Percentiles rank a stretch among this genome's conserved stretches.
phyloP scores from a whole-genome alignment of 2,888 invertebrate genomes.

The Drosophila cracens region DNA sequence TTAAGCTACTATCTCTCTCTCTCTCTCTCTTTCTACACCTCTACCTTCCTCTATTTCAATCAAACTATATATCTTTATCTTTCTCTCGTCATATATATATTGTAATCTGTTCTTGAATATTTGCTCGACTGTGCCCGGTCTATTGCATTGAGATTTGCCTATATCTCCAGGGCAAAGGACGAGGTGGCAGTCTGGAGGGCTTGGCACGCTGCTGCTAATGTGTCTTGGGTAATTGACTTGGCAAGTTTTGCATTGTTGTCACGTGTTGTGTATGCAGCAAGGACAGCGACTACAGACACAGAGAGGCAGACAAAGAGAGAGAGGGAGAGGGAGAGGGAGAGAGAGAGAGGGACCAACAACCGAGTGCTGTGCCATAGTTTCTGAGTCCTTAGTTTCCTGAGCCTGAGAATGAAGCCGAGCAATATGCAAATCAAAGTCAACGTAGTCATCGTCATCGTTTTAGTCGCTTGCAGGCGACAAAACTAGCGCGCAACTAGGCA shows the following conservation, averaged over 20 bases:
- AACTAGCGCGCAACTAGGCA: constrained; percentile 80
- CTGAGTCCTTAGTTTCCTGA: constrained; percentile 30
- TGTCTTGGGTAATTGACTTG: constrained; percentile 77
- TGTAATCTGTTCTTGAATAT: too few species aligned
- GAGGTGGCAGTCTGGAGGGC: neutral
- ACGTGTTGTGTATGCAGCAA: constrained; percentile 60
- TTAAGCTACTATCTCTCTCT: neutral
- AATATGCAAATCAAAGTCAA: constrained; percentile 74
- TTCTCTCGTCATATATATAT: neutral
- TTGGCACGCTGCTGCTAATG: constrained; percentile 71
- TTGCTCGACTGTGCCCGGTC: constrained; percentile 33
- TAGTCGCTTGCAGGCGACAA: constrained; percentile 64
- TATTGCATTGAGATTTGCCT: constrained; percentile 70
- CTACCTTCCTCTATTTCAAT: neutral
- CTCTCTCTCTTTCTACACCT: neutral
- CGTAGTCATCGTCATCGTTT: constrained; percentile 42
- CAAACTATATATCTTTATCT: neutral
- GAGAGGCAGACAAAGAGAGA: neutral
- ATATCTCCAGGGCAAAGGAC: constrained; percentile 36
- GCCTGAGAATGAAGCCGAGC: constrained; percentile 27
- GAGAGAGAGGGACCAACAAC: constrained; percentile 4
- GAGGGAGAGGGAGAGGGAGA: rapidly evolving
- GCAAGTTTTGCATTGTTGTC: constrained; percentile 77
- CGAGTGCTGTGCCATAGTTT: constrained; percentile 22
- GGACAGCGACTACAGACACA: constrained; percentile 29